Percentiles rank a stretch among this genome's conserved stretches.
phyloP scores from a whole-genome alignment of 2,888 invertebrate genomes.

The Acholoe squamosa region DNA sequence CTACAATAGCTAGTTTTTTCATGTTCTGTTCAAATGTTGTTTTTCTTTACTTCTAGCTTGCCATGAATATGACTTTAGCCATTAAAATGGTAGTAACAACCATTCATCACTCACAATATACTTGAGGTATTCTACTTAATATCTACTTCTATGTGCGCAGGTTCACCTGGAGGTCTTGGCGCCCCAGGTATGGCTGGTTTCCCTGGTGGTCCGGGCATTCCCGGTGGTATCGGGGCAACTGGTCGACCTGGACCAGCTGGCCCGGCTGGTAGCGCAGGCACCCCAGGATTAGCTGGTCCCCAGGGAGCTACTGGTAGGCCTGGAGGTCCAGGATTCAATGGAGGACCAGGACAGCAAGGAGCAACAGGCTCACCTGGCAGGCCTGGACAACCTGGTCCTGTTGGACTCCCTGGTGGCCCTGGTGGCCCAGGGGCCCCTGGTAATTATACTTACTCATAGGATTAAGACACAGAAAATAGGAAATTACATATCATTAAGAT shows the following conservation, averaged over 20 bases:
- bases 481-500: no score
- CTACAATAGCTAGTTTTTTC: no score
- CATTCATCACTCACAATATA: no score
- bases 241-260: slow-evolving; percentile 1
- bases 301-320: slow-evolving; percentile 22
- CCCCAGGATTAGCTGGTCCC: not conserved
- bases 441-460: no score
- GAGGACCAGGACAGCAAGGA: slow-evolving; percentile 69
- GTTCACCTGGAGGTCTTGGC: slow-evolving; percentile 21
- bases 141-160: not conserved
- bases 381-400: slow-evolving; percentile 65
- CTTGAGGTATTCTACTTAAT: no score
- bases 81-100: no score
- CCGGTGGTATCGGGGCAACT: not conserved
- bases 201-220: not conserved
- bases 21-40: no score
- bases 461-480: no score
- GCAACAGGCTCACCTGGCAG: slow-evolving; percentile 3
- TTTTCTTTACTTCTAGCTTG: no score
- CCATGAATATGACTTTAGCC: no score
- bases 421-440: slow-evolving; percentile 64
- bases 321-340: slow-evolving; percentile 52
- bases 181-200: not conserved
- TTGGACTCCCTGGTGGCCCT: slow-evolving; percentile 52
- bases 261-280: not conserved